Evolutionary conservation across 2,888 invertebrate genomes (phyloP).

Genomic region (Marronus borbonicus): DNA sequence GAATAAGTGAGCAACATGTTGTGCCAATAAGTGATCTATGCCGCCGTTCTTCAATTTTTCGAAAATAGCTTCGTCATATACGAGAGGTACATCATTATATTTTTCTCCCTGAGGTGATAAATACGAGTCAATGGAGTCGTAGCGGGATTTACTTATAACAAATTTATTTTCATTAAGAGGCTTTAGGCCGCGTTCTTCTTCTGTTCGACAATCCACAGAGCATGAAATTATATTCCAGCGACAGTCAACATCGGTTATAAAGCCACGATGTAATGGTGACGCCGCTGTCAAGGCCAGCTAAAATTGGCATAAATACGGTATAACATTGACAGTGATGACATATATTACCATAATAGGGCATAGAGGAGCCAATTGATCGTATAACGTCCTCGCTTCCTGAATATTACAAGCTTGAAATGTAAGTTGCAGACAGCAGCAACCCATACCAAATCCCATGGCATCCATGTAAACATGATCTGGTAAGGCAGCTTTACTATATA

Average conservation of each 20-base stretch:
- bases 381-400: slow-evolving; percentile 93
- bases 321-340: background rate
- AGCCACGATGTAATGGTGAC: slow-evolving; percentile 94
- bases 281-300: slow-evolving; percentile 97
- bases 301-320: slow-evolving; percentile 21
- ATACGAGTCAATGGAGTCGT: slow-evolving; percentile 98
- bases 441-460: slow-evolving; percentile 99
- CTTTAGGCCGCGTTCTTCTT: slow-evolving; percentile 89
- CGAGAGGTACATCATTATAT: slow-evolving; percentile 95
- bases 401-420: slow-evolving; percentile 98
- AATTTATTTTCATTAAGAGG: slow-evolving; percentile 84
- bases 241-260: slow-evolving; percentile 95
- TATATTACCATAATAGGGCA: slow-evolving; percentile 92
- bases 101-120: slow-evolving; percentile 90
- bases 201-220: slow-evolving; percentile 95
- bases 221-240: slow-evolving; percentile 98
- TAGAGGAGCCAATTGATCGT: slow-evolving; percentile 96
- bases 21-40: slow-evolving; percentile 93
- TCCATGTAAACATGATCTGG: slow-evolving; percentile 98
- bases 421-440: slow-evolving; percentile 96
- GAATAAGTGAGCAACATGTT: slow-evolving; percentile 98
- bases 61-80: slow-evolving; percentile 89
- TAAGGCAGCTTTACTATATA: slow-evolving; percentile 78
- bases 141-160: slow-evolving; percentile 93
- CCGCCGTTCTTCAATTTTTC: slow-evolving; percentile 87